Base-by-base conservation (phyloP, 1,140 invertebrate species). In the Apis dorsata region DNA sequence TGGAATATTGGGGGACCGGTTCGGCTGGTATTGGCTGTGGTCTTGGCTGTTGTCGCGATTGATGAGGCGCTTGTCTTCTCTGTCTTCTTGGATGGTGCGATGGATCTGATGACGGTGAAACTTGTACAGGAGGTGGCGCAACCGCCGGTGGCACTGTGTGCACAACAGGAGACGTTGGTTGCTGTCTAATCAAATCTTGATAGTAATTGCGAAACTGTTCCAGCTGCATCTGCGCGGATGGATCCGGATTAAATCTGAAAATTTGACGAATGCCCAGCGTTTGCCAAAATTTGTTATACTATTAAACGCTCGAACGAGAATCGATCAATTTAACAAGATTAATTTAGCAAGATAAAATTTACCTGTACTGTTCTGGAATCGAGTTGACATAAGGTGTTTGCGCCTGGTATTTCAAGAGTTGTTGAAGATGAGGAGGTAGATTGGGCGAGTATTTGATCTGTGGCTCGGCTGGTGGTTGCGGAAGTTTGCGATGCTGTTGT, bases 321-420 rank as follows among this genome's bases (percentile, higher is more conserved):
- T 34, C 2, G 12, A 55, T 3, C 15, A 55, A 12, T 55, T 55
- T 55, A 21, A 59, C 9, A 3, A 59, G 24, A 24, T 24, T 24
- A 24, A 24, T 24, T 24, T 24, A 24, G 19, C 34, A 59, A 60
- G 9, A n/a, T 21, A 1, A 60, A 60, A 3, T 85, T 73, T 65
- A 94, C 93, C 93, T 93, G 49, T 85, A 93, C 63, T 89, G 92
- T 89, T 94, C 93, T 24, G 93, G 93, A 28, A 94, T 94, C 21
- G 89, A 89, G 57, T 93, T 94, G 53, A 92, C 70, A 57, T 94
- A 94, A 10, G 93, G 93, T 70, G 93, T 93, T 77, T 93, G 92
- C 5, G 91, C 89, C 57, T 94, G 93, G 81, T 91, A 94, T 53
- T 93, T 89, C 11, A 94, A 88, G 59, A 94, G 24, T 74, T 94